These are phyloP conservation scores for Lithobates pipiens DNA, from an alignment of 2,797 vertebrate species.

Conservation along the genomic window DNA sequence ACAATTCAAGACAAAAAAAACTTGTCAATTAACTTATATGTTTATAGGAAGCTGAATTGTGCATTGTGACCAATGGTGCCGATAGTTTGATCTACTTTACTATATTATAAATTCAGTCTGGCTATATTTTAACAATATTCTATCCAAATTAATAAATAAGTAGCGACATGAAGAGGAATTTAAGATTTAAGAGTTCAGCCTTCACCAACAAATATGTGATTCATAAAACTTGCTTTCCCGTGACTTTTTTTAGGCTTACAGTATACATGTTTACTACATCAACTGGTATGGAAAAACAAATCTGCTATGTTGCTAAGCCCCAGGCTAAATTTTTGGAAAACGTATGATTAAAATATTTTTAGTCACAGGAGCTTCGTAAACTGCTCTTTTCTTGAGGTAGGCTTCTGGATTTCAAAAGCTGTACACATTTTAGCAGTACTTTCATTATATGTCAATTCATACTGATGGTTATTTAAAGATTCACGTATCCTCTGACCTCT, in stretches of 20 bases:
- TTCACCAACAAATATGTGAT: conserved; percentile 9
- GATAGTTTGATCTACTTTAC: too few species aligned
- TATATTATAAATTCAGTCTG: too few species aligned
- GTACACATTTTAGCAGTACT: not conserved
- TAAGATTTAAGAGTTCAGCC: conserved; percentile 18
- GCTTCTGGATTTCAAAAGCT: conserved; percentile 13
- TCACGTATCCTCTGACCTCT: conserved; percentile 63
- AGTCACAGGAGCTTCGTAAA: conserved; percentile 19
- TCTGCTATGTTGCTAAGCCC: conserved; percentile 12
- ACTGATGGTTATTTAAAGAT: conserved; percentile 29
- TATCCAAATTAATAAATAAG: not conserved
- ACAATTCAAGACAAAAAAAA: not conserved
- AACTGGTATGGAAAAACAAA: conserved; percentile 1
- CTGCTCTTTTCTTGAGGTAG: conserved; percentile 27
- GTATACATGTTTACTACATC: not conserved
- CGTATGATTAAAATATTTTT: conserved; percentile 41
- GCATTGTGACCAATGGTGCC: too few species aligned
- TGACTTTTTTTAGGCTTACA: not conserved
- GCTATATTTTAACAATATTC: too few species aligned
- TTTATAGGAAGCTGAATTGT: too few species aligned
- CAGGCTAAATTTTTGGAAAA: conserved; percentile 49
- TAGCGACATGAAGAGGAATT: conserved; percentile 12
- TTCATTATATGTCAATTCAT: conserved; percentile 23
- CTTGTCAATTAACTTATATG: too few species aligned
- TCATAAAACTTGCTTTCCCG: conserved; percentile 19